These are phyloP conservation scores for Paguma larvata DNA, from an alignment of 2,797 vertebrate genomes.

Conservation along the genomic window DNA sequence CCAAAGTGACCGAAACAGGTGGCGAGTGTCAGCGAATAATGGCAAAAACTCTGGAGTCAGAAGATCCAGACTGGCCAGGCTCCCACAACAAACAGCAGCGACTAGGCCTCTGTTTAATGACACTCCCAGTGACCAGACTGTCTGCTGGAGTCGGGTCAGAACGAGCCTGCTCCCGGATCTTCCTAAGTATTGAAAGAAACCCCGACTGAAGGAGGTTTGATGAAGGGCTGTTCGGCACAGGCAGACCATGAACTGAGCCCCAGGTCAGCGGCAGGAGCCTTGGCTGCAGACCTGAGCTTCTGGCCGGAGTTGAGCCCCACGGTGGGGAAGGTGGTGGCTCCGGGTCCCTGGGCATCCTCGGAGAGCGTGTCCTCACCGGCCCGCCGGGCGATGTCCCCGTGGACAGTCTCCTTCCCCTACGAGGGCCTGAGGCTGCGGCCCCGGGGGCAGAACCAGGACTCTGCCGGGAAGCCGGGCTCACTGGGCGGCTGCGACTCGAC, in stretches of 20 bases:
- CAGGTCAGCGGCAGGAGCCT: no score
- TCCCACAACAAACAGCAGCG: neutral
- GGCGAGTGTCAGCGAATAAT: neutral
- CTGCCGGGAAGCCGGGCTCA: neutral
- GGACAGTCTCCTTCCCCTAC: neutral
- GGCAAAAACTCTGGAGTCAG: neutral
- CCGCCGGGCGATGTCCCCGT: neutral
- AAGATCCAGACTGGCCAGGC: neutral
- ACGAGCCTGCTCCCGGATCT: neutral
- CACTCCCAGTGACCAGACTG: neutral
- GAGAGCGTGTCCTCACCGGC: no score
- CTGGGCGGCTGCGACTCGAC: neutral
- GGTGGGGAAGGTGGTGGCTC: no score
- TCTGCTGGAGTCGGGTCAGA: neutral
- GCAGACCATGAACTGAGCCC: neutral
- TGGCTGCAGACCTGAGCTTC: neutral
- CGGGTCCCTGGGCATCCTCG: no score
- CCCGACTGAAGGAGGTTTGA: neutral
- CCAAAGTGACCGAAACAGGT: neutral
- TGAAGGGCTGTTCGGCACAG: neutral
- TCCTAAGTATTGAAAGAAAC: neutral
- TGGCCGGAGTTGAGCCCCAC: neutral
- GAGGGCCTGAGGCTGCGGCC: neutral
- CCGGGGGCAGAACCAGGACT: neutral
- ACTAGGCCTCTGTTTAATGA: neutral